Conservation (phyloP, 2,888 invertebrate genomes). For the Drosophila kanekoi region DNA sequence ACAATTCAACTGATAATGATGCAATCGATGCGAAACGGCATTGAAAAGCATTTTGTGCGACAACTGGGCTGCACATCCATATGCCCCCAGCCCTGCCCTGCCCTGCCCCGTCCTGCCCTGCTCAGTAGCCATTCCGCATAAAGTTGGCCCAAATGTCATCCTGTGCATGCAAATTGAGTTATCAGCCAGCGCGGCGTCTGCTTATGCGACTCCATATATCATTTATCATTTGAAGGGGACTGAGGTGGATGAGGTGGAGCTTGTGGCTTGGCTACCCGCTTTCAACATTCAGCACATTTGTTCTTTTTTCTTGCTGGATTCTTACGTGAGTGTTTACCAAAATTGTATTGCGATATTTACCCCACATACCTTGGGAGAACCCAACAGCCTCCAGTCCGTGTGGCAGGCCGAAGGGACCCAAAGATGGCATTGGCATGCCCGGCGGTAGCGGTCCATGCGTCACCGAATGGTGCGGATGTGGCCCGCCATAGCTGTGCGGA, state of each 20-base stretch:
- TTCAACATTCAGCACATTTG: conserved; percentile 68
- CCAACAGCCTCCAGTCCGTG: conserved; percentile 85
- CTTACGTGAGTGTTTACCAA: conserved; percentile 58
- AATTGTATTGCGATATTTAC: conserved; percentile 84
- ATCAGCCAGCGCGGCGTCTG: conserved; percentile 56
- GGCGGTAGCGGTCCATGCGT: conserved; percentile 85
- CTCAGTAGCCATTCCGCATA: conserved; percentile 1
- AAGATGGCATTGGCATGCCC: conserved; percentile 85
- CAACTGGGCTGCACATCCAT: conserved; percentile 38
- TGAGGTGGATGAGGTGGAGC: no score
- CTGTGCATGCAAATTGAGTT: conserved; percentile 78
- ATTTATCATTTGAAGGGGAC: conserved; percentile 21
- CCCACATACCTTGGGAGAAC: conserved; percentile 86
- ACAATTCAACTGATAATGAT: conserved; percentile 85
- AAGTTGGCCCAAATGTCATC: conserved; percentile 1
- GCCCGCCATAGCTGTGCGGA: conserved; percentile 85
- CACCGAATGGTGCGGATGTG: conserved; percentile 85
- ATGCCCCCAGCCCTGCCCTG: not conserved
- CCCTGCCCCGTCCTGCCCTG: not conserved
- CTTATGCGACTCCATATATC: conserved; percentile 7
- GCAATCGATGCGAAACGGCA: conserved; percentile 81
- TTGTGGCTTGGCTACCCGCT: not conserved
- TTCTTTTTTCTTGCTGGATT: conserved; percentile 11
- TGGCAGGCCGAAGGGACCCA: conserved; percentile 85
- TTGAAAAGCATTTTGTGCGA: conserved; percentile 72